Base-by-base conservation (phyloP, 2,113 vertebrate genomes). In the Odontesthes bonariensis region DNA sequence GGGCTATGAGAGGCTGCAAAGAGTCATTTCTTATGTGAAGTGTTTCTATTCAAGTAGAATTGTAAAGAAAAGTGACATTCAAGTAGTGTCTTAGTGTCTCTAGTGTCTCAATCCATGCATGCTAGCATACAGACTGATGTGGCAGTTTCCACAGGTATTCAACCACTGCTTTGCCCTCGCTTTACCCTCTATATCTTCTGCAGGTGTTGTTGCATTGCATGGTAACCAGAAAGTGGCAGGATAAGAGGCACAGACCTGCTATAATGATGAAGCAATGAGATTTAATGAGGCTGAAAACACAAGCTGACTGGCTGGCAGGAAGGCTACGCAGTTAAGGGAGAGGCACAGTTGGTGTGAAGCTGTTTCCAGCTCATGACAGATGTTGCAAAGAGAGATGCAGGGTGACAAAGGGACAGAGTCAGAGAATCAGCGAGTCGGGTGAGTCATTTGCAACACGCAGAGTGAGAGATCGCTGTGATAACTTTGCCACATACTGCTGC, bases 201-300 rank as follows among this genome's bases (percentile, higher is more conserved):
- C 85, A 87, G 87, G 79, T 88, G 84, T 72, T 60, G 63, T 49
- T 78, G 71, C 75, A 46, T 83, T 69, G 74, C 64, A 63, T 70
- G 77, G 61, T 78, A 78, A 82, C 81, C 79, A 80, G 82, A 73
- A 90, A 83, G 81, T 74, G 64, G 62, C 63, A 69, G 55, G 77
- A 60, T 77, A 83, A 81, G 70, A 77, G 69, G 59, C 67, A 47
- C 58, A 68, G 64, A 75, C 73, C 74, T 80, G 70, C 58, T 82
- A 51, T 83, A 90, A 85, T 81, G 74, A 89, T 84, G 80, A 83
- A 86, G 87, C 78, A 75, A 71, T 86, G 86, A 89, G 85, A 83
- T 84, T 88, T 90, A 90, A 91, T 92, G 90, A 77, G 80, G 80
- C 86, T 91, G 91, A 89, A 92, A 92, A 85, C 83, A 68, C 75